A percentile compares a stretch with the other conserved stretches of the same genome.
Evolutionary conservation across 2,888 invertebrate genomes (phyloP).

Genomic region (Callosobruchus maculatus): DNA sequence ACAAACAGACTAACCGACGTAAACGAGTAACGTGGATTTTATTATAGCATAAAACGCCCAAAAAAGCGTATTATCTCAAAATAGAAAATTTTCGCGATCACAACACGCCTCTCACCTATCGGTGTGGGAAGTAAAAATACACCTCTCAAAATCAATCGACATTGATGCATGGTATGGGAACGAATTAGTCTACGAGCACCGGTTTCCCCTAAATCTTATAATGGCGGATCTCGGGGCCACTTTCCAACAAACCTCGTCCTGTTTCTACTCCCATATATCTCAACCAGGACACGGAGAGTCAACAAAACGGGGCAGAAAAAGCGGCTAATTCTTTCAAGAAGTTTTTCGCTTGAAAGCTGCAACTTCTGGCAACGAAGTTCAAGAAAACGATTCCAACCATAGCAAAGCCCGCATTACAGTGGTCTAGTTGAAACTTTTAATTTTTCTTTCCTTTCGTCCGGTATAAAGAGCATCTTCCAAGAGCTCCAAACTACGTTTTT

Average conservation of each 20-base stretch:
- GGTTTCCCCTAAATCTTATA: neutral
- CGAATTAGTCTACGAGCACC: too few relatives aligned
- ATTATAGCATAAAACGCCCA: too few relatives aligned
- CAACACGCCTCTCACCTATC: too few relatives aligned
- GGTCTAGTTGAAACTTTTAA: neutral
- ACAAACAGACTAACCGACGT: too few relatives aligned
- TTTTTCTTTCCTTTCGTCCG: neutral
- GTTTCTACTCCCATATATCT: neutral
- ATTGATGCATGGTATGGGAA: too few relatives aligned
- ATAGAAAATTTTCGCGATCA: too few relatives aligned
- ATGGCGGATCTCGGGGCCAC: neutral
- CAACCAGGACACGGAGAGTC: neutral
- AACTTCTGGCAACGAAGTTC: neutral
- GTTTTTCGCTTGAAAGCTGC: neutral
- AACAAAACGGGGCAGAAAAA: neutral
- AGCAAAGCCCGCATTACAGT: neutral
- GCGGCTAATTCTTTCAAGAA: neutral
- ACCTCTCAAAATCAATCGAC: too few relatives aligned
- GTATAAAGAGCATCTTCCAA: neutral
- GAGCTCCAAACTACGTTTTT: neutral
- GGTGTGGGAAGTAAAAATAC: too few relatives aligned
- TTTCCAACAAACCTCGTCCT: neutral
- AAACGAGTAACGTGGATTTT: too few relatives aligned
- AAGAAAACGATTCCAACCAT: neutral
- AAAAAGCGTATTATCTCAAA: too few relatives aligned